phyloP scores from a whole-genome alignment of 2,888 invertebrate species.

The Ferdinandea cuprea region DNA sequence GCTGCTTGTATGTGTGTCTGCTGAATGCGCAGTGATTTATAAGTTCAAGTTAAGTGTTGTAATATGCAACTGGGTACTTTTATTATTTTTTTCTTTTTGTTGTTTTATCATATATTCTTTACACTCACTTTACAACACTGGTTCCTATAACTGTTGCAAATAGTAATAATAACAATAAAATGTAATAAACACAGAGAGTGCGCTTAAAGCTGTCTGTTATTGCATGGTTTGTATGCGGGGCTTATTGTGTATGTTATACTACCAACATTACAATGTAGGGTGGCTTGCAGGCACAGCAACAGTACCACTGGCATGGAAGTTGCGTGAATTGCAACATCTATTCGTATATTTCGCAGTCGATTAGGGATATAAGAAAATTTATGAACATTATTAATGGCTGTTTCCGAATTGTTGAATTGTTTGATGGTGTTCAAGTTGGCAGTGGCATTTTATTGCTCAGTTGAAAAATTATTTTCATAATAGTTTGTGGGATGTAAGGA shows the following conservation, averaged over 20 bases:
- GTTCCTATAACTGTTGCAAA: slow-evolving; percentile 40
- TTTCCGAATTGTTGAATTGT: slow-evolving; percentile 67
- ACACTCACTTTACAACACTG: slow-evolving; percentile 50
- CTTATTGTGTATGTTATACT: no score
- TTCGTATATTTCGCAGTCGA: slow-evolving; percentile 50
- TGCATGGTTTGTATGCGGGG: no score
- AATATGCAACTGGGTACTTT: slow-evolving; percentile 60
- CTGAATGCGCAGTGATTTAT: slow-evolving; percentile 47
- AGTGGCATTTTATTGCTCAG: slow-evolving; percentile 54
- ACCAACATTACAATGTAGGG: no score
- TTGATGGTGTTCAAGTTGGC: slow-evolving; percentile 62
- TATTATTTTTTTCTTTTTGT: slow-evolving; percentile 19
- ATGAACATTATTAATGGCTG: slow-evolving; percentile 68
- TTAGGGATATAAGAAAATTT: slow-evolving; percentile 54
- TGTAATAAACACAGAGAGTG: slow-evolving; percentile 66
- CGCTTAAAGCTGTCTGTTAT: slow-evolving; percentile 50
- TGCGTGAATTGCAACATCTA: slow-evolving; percentile 62
- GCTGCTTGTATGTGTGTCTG: slow-evolving; percentile 17
- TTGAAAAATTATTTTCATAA: slow-evolving; percentile 40
- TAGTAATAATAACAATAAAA: slow-evolving; percentile 59
- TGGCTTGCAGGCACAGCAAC: slow-evolving; percentile 12
- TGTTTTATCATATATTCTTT: slow-evolving; percentile 35
- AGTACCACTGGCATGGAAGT: slow-evolving; percentile 23
- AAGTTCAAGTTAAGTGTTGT: slow-evolving; percentile 67
- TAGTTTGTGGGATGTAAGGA: slow-evolving; percentile 11